Conservation (phyloP, 2,888 invertebrate species). For the Andrena bucephala region DNA sequence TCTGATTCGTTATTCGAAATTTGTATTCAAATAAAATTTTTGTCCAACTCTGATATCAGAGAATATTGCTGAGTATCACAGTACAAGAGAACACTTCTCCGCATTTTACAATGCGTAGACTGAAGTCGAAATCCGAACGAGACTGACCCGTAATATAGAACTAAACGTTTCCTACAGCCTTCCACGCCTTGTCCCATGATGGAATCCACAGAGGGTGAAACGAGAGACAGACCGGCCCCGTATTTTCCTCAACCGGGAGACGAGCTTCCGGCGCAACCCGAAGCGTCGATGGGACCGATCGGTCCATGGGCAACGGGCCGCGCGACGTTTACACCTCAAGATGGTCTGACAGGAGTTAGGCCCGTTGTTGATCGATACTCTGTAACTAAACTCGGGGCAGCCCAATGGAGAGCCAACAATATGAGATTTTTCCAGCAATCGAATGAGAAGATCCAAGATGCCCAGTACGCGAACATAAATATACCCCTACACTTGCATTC, state of each 20-base stretch:
- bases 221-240: constrained; percentile 83
- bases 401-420: constrained; percentile 88
- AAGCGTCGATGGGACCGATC: constrained; percentile 86
- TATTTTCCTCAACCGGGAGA: constrained; percentile 87
- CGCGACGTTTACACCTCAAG: constrained; percentile 90
- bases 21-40: no score
- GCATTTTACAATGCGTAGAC: no score
- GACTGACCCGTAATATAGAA: background rate
- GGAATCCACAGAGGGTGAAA: background rate
- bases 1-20: no score
- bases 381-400: constrained; percentile 90
- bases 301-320: constrained; percentile 91
- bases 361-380: constrained; percentile 92
- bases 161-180: background rate
- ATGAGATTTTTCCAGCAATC: constrained; percentile 84
- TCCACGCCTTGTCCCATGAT: constrained; percentile 35
- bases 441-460: constrained; percentile 86
- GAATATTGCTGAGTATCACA: no score
- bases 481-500: background rate
- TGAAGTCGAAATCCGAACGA: no score
- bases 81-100: no score
- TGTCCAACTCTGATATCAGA: no score
- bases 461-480: constrained; percentile 64
- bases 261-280: constrained; percentile 81
- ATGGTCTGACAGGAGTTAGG: constrained; percentile 90